A percentile compares a stretch with the other conserved stretches of the same genome.
Conservation (phyloP, 2,888 invertebrate genomes). For the Cremastinae sp. region DNA sequence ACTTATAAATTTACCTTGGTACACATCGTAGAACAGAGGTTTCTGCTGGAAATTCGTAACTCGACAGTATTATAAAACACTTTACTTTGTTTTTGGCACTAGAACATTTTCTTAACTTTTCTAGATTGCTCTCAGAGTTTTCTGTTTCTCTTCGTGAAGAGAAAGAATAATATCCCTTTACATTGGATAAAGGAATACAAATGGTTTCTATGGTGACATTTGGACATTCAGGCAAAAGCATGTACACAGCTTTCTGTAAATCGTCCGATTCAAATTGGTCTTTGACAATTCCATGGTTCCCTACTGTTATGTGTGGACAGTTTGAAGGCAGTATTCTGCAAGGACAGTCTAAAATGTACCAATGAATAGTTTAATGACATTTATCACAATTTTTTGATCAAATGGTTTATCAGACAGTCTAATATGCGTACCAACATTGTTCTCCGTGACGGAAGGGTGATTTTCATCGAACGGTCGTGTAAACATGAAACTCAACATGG, state of each 20-base stretch:
- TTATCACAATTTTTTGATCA: no score
- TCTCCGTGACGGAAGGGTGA: background rate
- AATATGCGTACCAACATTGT: constrained; percentile 33
- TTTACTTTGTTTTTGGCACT: constrained; percentile 30
- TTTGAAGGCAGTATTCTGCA: constrained; percentile 67
- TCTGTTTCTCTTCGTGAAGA: no score
- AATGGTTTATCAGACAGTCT: no score
- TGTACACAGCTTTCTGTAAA: constrained; percentile 55
- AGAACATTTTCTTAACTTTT: constrained; percentile 5
- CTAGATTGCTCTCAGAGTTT: no score
- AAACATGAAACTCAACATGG: constrained; percentile 63
- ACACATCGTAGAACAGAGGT: constrained; percentile 33
- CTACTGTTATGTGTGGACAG: constrained; percentile 69
- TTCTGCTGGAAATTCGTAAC: constrained; percentile 9
- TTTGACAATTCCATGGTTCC: constrained; percentile 65
- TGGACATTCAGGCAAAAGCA: constrained; percentile 72
- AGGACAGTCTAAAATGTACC: constrained; percentile 72
- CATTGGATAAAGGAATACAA: constrained; percentile 41
- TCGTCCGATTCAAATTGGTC: constrained; percentile 65
- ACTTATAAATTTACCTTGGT: constrained; percentile 50
- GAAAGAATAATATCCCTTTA: no score
- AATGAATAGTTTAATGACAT: no score
- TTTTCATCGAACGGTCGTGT: constrained; percentile 3
- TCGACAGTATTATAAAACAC: constrained; percentile 54
- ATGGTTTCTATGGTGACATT: constrained; percentile 64